phyloP scores from a whole-genome alignment of 1,140 invertebrate genomes.

The Lasaia peninsularis region DNA sequence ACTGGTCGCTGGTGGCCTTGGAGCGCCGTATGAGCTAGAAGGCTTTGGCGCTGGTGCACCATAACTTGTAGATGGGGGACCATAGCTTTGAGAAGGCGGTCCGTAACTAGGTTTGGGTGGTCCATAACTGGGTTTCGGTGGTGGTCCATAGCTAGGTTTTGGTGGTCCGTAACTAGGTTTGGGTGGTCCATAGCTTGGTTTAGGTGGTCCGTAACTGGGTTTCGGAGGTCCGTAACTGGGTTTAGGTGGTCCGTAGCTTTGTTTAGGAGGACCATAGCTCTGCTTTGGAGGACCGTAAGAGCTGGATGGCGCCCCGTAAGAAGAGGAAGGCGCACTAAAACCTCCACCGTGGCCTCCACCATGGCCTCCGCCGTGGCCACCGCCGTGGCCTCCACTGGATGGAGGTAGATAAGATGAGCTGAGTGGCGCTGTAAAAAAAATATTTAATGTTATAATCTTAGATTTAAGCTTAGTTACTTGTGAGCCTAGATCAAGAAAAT shows the following conservation, averaged over 20 bases:
- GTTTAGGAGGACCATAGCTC: slow-evolving; percentile 36
- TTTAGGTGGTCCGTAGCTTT: slow-evolving; percentile 44
- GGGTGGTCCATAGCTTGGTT: slow-evolving; percentile 59
- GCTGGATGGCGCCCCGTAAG: slow-evolving; percentile 35
- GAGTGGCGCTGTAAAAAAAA: slow-evolving; percentile 55
- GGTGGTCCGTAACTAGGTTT: slow-evolving; percentile 44
- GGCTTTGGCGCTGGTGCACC: slow-evolving; percentile 42
- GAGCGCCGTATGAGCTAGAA: slow-evolving; percentile 64
- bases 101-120: slow-evolving; percentile 43
- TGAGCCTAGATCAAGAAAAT: no score
- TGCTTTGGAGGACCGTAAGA: neutral
- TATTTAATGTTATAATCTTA: neutral
- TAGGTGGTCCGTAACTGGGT: slow-evolving; percentile 30
- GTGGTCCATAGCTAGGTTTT: slow-evolving; percentile 36
- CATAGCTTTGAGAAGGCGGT: slow-evolving; percentile 41
- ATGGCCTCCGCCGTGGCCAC: neutral
- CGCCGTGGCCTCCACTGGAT: slow-evolving; percentile 44
- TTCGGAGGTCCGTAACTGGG: slow-evolving; percentile 47
- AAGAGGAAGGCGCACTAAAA: slow-evolving; percentile 55
- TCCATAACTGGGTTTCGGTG: slow-evolving; percentile 53
- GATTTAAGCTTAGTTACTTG: no score
- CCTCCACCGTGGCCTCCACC: slow-evolving; percentile 37
- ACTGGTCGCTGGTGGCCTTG: slow-evolving; percentile 55
- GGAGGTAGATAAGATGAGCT: slow-evolving; percentile 68
- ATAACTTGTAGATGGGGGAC: slow-evolving; percentile 56